Evolutionary conservation across 2,888 invertebrate genomes (phyloP).

Genomic region (Meiosimyza platycephala): DNA sequence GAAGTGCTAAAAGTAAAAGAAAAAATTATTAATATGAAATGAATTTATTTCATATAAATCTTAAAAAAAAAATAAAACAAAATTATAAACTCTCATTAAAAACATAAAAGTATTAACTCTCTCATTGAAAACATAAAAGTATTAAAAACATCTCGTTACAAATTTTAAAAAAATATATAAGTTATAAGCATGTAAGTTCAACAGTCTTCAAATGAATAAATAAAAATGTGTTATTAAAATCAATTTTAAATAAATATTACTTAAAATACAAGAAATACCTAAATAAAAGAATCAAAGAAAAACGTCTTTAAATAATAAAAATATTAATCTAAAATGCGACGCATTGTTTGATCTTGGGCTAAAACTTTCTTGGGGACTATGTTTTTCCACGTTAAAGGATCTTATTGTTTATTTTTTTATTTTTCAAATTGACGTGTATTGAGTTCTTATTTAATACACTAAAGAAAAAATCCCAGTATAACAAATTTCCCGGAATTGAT

Average conservation of each 20-base stretch:
- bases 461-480: too few species aligned
- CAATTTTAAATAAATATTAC: slow-evolving; percentile 37
- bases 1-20: too few species aligned
- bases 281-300: slow-evolving; percentile 9
- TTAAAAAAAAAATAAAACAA: neutral
- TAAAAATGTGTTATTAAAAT: slow-evolving; percentile 39
- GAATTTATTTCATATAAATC: neutral
- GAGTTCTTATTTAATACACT: too few species aligned
- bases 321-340: slow-evolving; percentile 9
- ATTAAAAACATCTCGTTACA: slow-evolving; percentile 16
- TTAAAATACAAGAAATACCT: slow-evolving; percentile 29
- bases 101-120: neutral
- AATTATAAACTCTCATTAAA: neutral
- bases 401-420: too few species aligned
- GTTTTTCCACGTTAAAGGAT: too few species aligned
- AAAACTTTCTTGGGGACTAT: too few species aligned
- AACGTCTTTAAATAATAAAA: slow-evolving; percentile 36
- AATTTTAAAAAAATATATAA: slow-evolving; percentile 26
- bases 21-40: neutral
- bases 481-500: too few species aligned
- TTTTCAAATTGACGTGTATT: too few species aligned
- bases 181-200: slow-evolving; percentile 34
- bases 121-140: slow-evolving; percentile 22
- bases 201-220: slow-evolving; percentile 35
- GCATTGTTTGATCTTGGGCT: too few species aligned